Conservation (phyloP, 2,113 vertebrate genomes). For the Rhinogobius similis region DNA sequence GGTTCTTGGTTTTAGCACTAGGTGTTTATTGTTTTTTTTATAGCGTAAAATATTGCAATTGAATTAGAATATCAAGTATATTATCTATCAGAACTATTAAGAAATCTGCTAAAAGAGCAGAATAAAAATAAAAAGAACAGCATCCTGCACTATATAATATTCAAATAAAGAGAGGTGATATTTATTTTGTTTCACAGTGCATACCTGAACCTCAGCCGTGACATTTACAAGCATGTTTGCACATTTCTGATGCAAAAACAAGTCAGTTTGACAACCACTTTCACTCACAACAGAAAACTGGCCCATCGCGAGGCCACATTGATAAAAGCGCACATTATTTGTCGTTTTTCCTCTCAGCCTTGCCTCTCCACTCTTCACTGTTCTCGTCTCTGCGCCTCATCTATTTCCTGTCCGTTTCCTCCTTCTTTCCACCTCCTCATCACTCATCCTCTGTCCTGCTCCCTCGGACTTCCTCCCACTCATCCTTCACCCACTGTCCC, state of each 20-base stretch:
- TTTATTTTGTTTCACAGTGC: too few species aligned
- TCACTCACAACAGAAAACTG: background rate
- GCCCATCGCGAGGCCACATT: background rate
- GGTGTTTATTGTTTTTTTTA: too few species aligned
- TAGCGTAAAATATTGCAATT: too few species aligned
- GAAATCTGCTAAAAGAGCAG: too few species aligned
- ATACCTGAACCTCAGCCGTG: too few species aligned
- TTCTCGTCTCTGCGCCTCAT: slow-evolving; percentile 42
- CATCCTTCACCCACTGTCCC: slow-evolving; percentile 48
- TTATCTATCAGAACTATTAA: too few species aligned
- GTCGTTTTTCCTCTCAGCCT: slow-evolving; percentile 1
- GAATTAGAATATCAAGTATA: too few species aligned
- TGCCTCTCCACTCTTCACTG: slow-evolving; percentile 1
- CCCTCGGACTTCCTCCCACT: slow-evolving; percentile 38
- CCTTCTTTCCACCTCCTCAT: slow-evolving; percentile 57
- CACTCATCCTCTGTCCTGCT: slow-evolving; percentile 53
- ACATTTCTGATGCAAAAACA: background rate
- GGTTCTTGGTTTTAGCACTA: too few species aligned
- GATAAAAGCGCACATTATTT: slow-evolving; percentile 13
- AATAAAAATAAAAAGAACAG: too few species aligned
- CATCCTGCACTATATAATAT: too few species aligned
- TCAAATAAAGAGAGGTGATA: too few species aligned
- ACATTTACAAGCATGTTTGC: too few species aligned
- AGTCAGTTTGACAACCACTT: background rate
- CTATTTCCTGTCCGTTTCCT: slow-evolving; percentile 28